Percentiles rank a stretch among this genome's conserved stretches.
phyloP scores from a whole-genome alignment of 2,888 invertebrate species.

The Agrotis clavis region DNA sequence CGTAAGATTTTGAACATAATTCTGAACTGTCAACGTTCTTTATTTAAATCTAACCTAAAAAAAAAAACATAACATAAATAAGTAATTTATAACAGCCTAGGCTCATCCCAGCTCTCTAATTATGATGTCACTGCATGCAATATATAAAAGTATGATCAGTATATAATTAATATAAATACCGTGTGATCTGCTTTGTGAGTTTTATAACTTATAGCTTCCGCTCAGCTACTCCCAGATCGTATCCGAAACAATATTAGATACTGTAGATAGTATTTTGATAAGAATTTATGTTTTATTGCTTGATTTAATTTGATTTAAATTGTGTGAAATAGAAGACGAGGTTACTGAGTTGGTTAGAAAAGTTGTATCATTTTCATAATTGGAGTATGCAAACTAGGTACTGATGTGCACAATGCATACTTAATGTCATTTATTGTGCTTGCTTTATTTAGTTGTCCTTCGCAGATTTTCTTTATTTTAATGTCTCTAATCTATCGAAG shows the following conservation, averaged over 20 bases:
- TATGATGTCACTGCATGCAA: constrained; percentile 49
- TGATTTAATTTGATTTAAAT: constrained; percentile 33
- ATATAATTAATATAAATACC: constrained; percentile 63
- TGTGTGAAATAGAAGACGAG: constrained; percentile 2
- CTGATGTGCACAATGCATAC: too few species aligned
- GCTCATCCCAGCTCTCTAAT: constrained; percentile 47
- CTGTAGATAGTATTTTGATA: constrained; percentile 55
- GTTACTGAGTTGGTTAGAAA: not conserved
- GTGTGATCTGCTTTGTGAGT: constrained; percentile 57
- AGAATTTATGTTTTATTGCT: constrained; percentile 50
- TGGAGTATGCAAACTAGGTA: too few species aligned
- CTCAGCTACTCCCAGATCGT: constrained; percentile 48
- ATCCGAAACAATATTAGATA: constrained; percentile 53
- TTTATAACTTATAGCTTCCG: constrained; percentile 64
- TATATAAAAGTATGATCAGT: constrained; percentile 63
- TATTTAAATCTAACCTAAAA: not conserved
- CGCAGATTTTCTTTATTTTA: too few species aligned
- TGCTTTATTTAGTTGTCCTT: too few species aligned
- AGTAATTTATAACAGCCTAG: constrained; percentile 17
- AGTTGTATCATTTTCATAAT: not conserved
- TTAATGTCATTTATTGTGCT: too few species aligned
- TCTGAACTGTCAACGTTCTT: not conserved
- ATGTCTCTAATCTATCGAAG: too few species aligned
- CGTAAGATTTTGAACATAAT: not conserved
- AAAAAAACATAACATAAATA: constrained; percentile 5